phyloP scores from a whole-genome alignment of 2,888 invertebrate species.

The Drosophila histrio region DNA sequence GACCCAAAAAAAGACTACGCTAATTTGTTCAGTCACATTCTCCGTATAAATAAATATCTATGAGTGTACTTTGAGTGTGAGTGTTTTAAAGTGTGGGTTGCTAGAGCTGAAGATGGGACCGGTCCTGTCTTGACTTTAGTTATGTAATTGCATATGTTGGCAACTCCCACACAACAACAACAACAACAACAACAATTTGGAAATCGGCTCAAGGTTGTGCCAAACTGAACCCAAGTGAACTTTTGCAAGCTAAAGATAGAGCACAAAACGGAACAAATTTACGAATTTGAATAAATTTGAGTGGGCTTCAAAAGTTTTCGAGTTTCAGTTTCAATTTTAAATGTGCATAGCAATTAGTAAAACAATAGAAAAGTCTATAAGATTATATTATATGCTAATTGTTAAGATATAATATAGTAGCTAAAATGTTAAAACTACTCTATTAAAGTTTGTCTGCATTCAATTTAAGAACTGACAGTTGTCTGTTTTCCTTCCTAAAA shows the following conservation, averaged over 20 bases:
- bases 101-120: slow-evolving; percentile 61
- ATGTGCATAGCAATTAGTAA: slow-evolving; percentile 10
- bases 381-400: slow-evolving; percentile 19
- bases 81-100: slow-evolving; percentile 10
- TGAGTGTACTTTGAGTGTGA: slow-evolving; percentile 9
- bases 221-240: slow-evolving; percentile 55
- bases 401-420: background rate
- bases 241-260: slow-evolving; percentile 34
- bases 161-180: slow-evolving; percentile 39
- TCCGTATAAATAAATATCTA: slow-evolving; percentile 11
- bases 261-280: slow-evolving; percentile 4
- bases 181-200: background rate
- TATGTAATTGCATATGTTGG: slow-evolving; percentile 26
- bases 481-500: background rate
- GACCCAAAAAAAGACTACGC: slow-evolving; percentile 24
- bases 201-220: slow-evolving; percentile 47
- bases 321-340: background rate
- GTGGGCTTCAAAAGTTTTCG: slow-evolving; percentile 29
- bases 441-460: background rate
- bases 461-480: background rate
- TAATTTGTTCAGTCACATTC: slow-evolving; percentile 40
- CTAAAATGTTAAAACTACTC: background rate
- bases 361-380: slow-evolving; percentile 20
- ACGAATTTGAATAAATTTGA: slow-evolving; percentile 36
- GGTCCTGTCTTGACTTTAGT: slow-evolving; percentile 12